Base-by-base conservation (phyloP, 2,888 invertebrate genomes). In the Sericinus montela region DNA sequence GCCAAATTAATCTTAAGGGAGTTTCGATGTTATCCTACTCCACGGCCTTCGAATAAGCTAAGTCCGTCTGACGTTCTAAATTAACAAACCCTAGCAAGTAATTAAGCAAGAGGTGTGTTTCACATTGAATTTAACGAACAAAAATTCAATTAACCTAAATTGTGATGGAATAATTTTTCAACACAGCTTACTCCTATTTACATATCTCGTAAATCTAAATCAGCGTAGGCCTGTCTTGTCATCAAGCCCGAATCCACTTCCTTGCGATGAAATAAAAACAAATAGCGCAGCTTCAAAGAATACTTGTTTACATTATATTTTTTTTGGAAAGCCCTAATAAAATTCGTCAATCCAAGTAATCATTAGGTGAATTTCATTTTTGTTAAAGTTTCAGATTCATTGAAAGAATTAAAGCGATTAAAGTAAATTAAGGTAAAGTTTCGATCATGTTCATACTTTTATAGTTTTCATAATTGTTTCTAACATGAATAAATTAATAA, bases 1-100 rank as follows among this genome's bases (percentile, higher is more conserved):
- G 68, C 73, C 78, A 87, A 87, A 88, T 88, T 88, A 88, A 87
- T 87, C 87, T 88, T 87, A 76, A 80, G 86, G 85, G 87, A 87
- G 84, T 84, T 84, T 78, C 80, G 76, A 82, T 81, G 81, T 78
- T 84, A 81, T 81, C 81, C 79, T 71, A 69, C 60, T 75, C 67
- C 63, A 66, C 65, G 69, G 75, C 73, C 78, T 77, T 72, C 71
- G 62, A 80, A 77, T 74, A 67, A 65, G 72, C 74, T 67, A 75
- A 80, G 78, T 80, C 80, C 69, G 74, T 73, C 71, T 72, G 76
- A 78, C 75, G 77, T 78, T 83, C 78, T 83, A 86, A 86, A 87
- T 85, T 84, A 83, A 82, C 84, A 78, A 83, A 80, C 81, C 81
- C 80, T 77, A 75, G 72, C 68, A 69, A 65, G 80, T 85, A 84